These are phyloP conservation scores for Ophraella communa DNA, from an alignment of 2,888 invertebrate genomes.

Conservation along the genomic window DNA sequence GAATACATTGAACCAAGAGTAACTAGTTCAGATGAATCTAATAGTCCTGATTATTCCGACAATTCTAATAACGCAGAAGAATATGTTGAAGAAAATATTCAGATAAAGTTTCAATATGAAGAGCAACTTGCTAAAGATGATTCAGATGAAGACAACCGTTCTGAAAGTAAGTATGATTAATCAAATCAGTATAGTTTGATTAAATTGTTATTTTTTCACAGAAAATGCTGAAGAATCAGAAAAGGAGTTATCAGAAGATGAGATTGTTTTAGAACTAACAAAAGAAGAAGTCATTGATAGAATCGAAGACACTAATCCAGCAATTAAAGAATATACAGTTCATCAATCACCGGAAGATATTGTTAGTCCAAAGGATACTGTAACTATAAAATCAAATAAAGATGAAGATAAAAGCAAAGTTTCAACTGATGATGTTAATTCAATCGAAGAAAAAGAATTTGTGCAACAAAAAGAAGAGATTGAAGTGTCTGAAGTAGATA, in stretches of 20 bases:
- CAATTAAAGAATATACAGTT: background rate
- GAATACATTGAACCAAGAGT: background rate
- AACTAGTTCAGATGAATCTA: background rate
- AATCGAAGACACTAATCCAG: background rate
- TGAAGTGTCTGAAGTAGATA: background rate
- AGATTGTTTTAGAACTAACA: background rate
- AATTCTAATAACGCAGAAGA: background rate
- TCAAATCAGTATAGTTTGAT: too few relatives aligned
- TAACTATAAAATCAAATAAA: background rate
- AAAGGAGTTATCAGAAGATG: conserved; percentile 1
- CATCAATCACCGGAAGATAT: background rate
- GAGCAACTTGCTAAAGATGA: background rate
- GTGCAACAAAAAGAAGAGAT: background rate
- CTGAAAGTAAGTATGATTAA: background rate
- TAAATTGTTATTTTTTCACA: background rate
- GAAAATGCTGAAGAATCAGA: background rate
- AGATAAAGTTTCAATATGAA: background rate
- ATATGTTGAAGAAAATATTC: background rate
- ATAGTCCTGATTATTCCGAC: background rate
- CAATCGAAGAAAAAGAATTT: background rate
- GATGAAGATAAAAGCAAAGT: background rate
- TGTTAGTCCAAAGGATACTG: background rate
- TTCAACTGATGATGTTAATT: too few relatives aligned
- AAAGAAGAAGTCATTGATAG: background rate
- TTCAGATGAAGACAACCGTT: background rate